Evolutionary conservation across 2,888 invertebrate species (phyloP), one percentile per base, ranked within the genome.

Genomic region (Harmothoe impar): DNA sequence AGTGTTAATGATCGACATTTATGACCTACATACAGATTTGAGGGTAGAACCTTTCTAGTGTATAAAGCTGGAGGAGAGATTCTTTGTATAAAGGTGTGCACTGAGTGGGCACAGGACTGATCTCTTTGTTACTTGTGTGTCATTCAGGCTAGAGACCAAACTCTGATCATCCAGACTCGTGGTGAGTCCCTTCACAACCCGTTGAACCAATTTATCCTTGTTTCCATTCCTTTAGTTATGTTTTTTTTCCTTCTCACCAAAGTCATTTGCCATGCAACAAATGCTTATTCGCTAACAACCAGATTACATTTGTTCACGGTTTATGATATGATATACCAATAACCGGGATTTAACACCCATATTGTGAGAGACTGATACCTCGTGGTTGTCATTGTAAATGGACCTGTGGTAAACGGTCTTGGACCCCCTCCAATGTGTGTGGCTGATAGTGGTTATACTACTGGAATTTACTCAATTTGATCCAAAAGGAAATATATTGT

Each of bases 71-170:
- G 23, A 20, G n/a, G 62, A 17, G 81, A 20, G 81, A 35, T 81
- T 81, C 81, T 15, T 43, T 23, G 15, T 81, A 81, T 77, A 77
- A 77, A 77, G 77, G 31, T 31, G 77, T 77, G 17, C 77, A 77
- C 77, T 25, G 29, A 31, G 31, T 77, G 77, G 77, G 31, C 77
- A 31, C 77, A 25, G 25, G 77, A 77, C 25, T 77, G 5, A 77
- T 31, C 25, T 17, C 77, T 62, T 84, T 84, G 52, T 86, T 86
- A 10, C 86, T 86, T 86, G 56, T 86, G 29, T 86, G 86, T 86
- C 54, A 86, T 86, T 86, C 86, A 86, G 86, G 86, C 52, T 86
- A 54, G 86, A 86, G 86, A 86, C 86, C 86, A 86, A 86, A 86
- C 86, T 86, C 86, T 86, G 86, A 86, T 54, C 25, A 5, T 12